Evolutionary conservation across 2,113 vertebrate genomes (phyloP).

Genomic region (Pithys albifrons): DNA sequence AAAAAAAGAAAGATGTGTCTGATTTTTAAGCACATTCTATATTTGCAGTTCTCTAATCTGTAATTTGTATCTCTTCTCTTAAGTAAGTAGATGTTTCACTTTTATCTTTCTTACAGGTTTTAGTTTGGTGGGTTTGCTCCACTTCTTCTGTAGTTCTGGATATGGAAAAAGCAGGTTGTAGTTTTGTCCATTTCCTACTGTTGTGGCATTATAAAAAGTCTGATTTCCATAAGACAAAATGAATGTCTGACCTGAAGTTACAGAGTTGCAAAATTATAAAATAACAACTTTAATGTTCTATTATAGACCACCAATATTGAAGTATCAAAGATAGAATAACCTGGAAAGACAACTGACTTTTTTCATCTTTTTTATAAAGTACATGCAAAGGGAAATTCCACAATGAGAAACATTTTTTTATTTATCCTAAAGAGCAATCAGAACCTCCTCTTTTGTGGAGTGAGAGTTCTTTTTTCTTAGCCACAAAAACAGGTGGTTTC

Average conservation of each 20-base stretch:
- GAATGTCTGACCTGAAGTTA: not conserved
- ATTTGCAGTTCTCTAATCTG: not conserved
- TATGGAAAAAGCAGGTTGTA: not conserved
- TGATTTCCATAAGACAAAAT: not conserved
- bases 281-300: not conserved
- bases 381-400: not conserved
- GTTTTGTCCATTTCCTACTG: not conserved
- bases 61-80: not conserved
- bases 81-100: not conserved
- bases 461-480: not conserved
- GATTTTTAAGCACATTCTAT: not conserved
- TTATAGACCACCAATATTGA: not conserved
- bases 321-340: not conserved
- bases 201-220: not conserved
- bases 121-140: not conserved
- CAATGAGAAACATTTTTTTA: not conserved
- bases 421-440: not conserved
- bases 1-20: not conserved
- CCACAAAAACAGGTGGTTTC: not conserved
- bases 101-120: not conserved
- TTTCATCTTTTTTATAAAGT: not conserved
- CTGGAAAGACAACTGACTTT: not conserved
- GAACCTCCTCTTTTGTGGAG: not conserved
- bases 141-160: not conserved
- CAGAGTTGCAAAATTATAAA: not conserved